A percentile compares a stretch with the other conserved stretches of the same genome.
Conservation (phyloP, 1,140 invertebrate species). For the Saccostrea echinata region DNA sequence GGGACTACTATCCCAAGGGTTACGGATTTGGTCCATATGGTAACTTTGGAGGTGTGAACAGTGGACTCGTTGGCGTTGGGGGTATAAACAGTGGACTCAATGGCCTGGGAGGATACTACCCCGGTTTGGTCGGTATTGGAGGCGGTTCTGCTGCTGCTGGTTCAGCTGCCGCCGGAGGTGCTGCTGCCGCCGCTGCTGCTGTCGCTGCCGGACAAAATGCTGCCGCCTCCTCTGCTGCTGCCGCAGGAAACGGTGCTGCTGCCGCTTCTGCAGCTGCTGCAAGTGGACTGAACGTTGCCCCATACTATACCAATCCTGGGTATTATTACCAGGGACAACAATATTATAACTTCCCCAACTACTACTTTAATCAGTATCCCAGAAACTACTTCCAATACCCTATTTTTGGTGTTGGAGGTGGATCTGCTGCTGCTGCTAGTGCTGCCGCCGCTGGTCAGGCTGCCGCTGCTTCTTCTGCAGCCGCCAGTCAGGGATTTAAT, state of each 20-base stretch:
- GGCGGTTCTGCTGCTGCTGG: neutral
- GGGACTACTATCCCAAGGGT: neutral
- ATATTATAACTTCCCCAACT: neutral
- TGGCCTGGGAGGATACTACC: neutral
- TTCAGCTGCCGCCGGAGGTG: no score
- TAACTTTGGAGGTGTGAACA: neutral
- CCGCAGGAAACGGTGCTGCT: neutral
- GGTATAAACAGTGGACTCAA: neutral
- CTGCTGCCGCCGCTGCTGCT: neutral
- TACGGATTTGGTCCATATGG: neutral
- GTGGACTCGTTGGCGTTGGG: neutral
- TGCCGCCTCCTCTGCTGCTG: neutral
- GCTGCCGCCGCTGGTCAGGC: neutral
- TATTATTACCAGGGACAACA: no score
- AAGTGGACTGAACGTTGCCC: neutral
- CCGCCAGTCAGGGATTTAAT: neutral
- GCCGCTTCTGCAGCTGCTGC: neutral
- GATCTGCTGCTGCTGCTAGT: neutral
- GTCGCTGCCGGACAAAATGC: no score
- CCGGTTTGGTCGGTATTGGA: neutral
- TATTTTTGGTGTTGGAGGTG: neutral
- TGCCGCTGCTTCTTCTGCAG: neutral
- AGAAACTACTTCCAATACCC: neutral
- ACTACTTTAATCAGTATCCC: neutral
- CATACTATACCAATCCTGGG: neutral